A percentile compares a stretch with the other conserved stretches of the same genome.
Conservation (phyloP, 1,140 invertebrate genomes). For the Sinonovacula constricta region DNA sequence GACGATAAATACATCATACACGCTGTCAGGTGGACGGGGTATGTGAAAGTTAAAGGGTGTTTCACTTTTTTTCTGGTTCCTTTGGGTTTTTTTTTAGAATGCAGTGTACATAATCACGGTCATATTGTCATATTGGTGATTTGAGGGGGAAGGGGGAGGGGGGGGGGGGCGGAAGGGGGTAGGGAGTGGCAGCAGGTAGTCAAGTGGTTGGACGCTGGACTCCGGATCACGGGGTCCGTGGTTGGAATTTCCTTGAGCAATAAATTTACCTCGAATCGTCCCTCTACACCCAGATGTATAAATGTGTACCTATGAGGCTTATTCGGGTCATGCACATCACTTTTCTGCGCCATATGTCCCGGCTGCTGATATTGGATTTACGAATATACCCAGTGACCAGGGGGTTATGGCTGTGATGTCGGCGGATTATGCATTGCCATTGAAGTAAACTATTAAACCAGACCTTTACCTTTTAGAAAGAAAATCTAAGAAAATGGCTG, state of each 20-base stretch:
- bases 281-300: neutral
- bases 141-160: slow-evolving; percentile 6
- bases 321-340: too few relatives aligned
- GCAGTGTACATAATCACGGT: neutral
- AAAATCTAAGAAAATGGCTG: too few relatives aligned
- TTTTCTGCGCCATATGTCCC: too few relatives aligned
- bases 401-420: neutral
- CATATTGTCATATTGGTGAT: neutral
- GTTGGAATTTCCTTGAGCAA: too few relatives aligned
- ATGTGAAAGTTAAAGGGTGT: neutral
- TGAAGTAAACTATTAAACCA: too few relatives aligned
- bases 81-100: neutral
- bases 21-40: too few relatives aligned
- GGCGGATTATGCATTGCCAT: neutral
- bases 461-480: too few relatives aligned
- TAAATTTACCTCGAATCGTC: too few relatives aligned
- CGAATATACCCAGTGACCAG: too few relatives aligned
- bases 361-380: too few relatives aligned
- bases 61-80: neutral
- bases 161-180: neutral
- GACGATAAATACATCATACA: too few relatives aligned
- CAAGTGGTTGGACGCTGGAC: neutral
- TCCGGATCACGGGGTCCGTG: neutral
- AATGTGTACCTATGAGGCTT: too few relatives aligned
- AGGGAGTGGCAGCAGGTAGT: neutral